These are phyloP conservation scores for Amazonetta brasiliensis DNA, from an alignment of 2,797 vertebrate genomes.

Conservation along the genomic window DNA sequence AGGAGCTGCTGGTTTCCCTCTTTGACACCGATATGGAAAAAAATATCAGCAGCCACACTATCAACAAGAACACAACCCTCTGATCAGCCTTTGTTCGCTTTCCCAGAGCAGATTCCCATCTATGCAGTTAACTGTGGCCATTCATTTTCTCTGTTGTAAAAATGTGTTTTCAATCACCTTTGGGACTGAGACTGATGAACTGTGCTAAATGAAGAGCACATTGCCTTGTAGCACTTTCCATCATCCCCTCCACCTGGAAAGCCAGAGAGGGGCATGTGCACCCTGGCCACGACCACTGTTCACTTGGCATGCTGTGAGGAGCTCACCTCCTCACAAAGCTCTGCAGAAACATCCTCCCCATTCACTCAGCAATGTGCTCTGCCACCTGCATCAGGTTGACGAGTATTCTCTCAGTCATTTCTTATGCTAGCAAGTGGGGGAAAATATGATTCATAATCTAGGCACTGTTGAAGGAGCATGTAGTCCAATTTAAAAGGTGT, in stretches of 20 bases:
- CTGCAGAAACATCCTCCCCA: background rate
- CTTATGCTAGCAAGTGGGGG: background rate
- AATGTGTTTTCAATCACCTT: slow-evolving; percentile 29
- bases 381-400: background rate
- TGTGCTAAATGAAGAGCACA: background rate
- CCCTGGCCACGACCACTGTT: fast-evolving
- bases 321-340: background rate
- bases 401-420: background rate
- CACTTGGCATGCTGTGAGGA: background rate
- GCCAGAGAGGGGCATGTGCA: background rate
- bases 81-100: background rate
- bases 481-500: background rate
- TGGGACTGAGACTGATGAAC: background rate
- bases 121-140: background rate
- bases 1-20: slow-evolving; percentile 56
- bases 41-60: slow-evolving; percentile 18
- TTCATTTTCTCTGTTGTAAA: slow-evolving; percentile 3
- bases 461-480: background rate
- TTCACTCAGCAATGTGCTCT: background rate
- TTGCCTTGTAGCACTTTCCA: background rate
- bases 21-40: slow-evolving; percentile 45
- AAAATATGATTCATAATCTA: background rate
- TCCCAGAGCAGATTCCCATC: slow-evolving; percentile 24
- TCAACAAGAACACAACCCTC: background rate
- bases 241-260: background rate